Conservation (phyloP, 1,140 invertebrate genomes). For the Drosophila kanapiae region DNA sequence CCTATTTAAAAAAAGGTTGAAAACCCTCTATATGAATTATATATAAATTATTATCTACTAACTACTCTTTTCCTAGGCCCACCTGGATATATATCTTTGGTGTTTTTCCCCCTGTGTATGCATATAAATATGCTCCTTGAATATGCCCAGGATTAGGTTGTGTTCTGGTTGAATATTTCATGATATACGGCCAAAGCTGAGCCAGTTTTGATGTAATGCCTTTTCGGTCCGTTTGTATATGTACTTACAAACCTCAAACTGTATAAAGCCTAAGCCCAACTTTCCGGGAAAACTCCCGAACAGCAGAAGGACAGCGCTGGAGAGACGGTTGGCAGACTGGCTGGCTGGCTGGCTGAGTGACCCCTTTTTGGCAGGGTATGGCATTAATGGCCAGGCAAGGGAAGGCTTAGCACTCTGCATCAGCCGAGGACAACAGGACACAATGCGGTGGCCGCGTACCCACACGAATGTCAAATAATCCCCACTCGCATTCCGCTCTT, state of each 20-base stretch:
- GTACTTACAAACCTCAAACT: constrained; percentile 1
- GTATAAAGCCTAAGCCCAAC: constrained; percentile 9
- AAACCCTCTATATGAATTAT: not conserved
- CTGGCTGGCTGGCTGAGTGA: constrained; percentile 13
- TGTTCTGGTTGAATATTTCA: constrained; percentile 28
- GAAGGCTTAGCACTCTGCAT: constrained; percentile 61
- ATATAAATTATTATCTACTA: not conserved
- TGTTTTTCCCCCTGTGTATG: constrained; percentile 1
- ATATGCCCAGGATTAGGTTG: constrained; percentile 19
- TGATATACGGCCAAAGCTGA: constrained; percentile 5
- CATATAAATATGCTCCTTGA: constrained; percentile 16
- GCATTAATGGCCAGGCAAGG: constrained; percentile 23
- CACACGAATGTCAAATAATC: constrained; percentile 49
- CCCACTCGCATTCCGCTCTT: constrained; percentile 25
- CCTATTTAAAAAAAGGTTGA: not conserved
- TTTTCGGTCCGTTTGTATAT: constrained; percentile 20
- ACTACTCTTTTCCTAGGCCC: not conserved
- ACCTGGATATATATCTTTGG: not conserved
- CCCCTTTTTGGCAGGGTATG: constrained; percentile 22
- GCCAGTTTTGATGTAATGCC: constrained; percentile 15
- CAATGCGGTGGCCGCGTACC: constrained; percentile 24
- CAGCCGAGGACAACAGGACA: constrained; percentile 16
- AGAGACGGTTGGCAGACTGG: constrained; percentile 6
- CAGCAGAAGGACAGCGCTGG: constrained; percentile 1
- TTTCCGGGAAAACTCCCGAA: constrained; percentile 15